Conservation (phyloP, 2,797 vertebrate species). For the Buphagus erythrorhynchus region DNA sequence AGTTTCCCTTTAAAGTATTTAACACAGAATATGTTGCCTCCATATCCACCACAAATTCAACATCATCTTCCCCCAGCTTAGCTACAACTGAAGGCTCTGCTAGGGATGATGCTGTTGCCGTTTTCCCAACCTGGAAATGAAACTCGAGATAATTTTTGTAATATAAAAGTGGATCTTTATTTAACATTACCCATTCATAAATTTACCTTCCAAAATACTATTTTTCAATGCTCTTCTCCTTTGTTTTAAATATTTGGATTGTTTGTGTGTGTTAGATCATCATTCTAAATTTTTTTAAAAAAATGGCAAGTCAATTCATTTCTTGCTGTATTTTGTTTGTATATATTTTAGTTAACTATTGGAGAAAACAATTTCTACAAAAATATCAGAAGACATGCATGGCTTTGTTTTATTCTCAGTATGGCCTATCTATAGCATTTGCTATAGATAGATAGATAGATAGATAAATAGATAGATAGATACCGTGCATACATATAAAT, state of each 20-base stretch:
- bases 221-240: not conserved
- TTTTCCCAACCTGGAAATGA: too few species aligned
- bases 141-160: too few species aligned
- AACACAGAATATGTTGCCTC: too few species aligned
- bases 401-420: not conserved
- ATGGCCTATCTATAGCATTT: not conserved
- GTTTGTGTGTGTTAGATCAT: not conserved
- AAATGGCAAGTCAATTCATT: not conserved
- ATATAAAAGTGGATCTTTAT: too few species aligned
- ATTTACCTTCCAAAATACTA: not conserved
- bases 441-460: not conserved
- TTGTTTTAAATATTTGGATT: not conserved
- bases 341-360: not conserved
- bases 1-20: too few species aligned
- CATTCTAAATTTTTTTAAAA: rapidly evolving
- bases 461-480: not conserved
- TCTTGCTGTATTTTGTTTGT: not conserved
- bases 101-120: too few species aligned
- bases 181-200: not conserved
- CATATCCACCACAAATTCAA: too few species aligned
- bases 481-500: not conserved
- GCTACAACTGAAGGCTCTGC: too few species aligned
- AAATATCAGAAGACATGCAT: not conserved
- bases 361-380: not conserved
- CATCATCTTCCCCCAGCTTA: too few species aligned